phyloP scores from a whole-genome alignment of 2,888 invertebrate genomes.

The Zaprionus obscuricornis region DNA sequence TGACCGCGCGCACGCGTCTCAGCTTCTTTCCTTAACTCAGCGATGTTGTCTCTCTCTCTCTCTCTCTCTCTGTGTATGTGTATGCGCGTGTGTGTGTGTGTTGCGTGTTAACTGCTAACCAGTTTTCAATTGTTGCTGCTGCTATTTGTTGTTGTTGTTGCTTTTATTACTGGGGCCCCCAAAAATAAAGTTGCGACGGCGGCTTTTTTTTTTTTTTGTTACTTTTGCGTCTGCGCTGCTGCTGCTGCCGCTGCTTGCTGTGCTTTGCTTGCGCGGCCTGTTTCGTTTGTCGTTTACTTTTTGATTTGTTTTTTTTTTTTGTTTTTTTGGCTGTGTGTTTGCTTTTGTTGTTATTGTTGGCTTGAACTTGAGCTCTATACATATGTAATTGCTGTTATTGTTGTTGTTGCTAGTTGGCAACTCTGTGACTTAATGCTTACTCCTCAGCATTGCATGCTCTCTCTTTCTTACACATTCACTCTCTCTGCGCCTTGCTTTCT shows the following conservation, averaged over 20 bases:
- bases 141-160: constrained; percentile 18
- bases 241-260: constrained; percentile 12
- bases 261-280: too few relatives aligned
- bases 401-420: constrained; percentile 45
- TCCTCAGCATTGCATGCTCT: not conserved
- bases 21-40: constrained; percentile 1
- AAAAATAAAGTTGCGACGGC: constrained; percentile 55
- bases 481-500: constrained; percentile 24
- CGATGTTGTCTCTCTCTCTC: constrained; percentile 1
- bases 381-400: constrained; percentile 67
- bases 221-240: too few relatives aligned
- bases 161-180: constrained; percentile 36
- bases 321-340: constrained; percentile 6
- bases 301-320: constrained; percentile 36
- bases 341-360: constrained; percentile 52
- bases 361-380: constrained; percentile 76
- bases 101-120: constrained; percentile 51
- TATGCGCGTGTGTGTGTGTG: constrained; percentile 10
- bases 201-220: constrained; percentile 20
- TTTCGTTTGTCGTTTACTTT: constrained; percentile 45
- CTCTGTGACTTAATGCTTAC: not conserved
- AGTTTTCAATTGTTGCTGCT: constrained; percentile 40
- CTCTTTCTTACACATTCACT: constrained; percentile 2
- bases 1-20: constrained; percentile 48
- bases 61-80: constrained; percentile 1